Conservation (phyloP, 1,140 invertebrate species). For the Oncopodura yosiiana region DNA sequence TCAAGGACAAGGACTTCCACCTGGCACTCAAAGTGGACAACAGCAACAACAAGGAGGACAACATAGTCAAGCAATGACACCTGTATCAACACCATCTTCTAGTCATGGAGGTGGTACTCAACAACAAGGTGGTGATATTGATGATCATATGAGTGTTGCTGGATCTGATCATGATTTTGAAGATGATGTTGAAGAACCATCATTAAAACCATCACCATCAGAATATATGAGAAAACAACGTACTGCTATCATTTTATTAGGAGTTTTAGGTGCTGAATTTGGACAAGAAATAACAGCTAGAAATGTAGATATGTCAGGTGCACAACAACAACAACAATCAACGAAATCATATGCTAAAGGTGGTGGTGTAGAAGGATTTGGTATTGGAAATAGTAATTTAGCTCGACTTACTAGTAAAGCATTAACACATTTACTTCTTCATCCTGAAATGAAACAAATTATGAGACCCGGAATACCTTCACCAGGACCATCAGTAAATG, state of each 20-base stretch:
- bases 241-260: slow-evolving; percentile 81
- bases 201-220: slow-evolving; percentile 69
- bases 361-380: slow-evolving; percentile 75
- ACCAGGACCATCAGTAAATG: slow-evolving; percentile 6
- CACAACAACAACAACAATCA: no score
- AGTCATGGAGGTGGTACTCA: slow-evolving; percentile 14
- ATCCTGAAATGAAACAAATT: slow-evolving; percentile 45
- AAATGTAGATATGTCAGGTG: slow-evolving; percentile 32
- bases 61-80: no score
- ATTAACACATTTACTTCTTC: slow-evolving; percentile 82
- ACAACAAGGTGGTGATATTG: slow-evolving; percentile 13
- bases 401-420: slow-evolving; percentile 86
- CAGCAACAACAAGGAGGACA: no score
- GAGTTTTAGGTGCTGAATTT: slow-evolving; percentile 96
- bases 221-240: slow-evolving; percentile 91
- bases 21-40: neutral
- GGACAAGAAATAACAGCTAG: slow-evolving; percentile 55
- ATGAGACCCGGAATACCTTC: neutral
- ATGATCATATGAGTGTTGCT: slow-evolving; percentile 13
- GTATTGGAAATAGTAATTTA: slow-evolving; percentile 81
- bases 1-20: neutral
- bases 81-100: slow-evolving; percentile 1
- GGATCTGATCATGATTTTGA: slow-evolving; percentile 28
- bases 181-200: slow-evolving; percentile 42
- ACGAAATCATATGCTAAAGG: no score